phyloP scores from a whole-genome alignment of 2,113 vertebrate genomes.

The Oreochromis tanganicae region DNA sequence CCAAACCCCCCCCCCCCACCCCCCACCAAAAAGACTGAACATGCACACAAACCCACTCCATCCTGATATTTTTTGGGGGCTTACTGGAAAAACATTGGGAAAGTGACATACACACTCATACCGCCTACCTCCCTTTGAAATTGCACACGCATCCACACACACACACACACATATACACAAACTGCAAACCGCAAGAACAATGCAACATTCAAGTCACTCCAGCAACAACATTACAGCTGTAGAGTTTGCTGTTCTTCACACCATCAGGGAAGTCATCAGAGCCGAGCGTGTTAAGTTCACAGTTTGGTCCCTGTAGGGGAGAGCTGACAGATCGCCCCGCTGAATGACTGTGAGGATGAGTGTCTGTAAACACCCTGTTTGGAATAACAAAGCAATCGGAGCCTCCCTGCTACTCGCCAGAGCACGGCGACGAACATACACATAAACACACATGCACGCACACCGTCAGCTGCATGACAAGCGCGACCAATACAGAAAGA shows the following conservation, averaged over 20 bases:
- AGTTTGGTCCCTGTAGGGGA: constrained; percentile 34
- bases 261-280: constrained; percentile 50
- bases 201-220: constrained; percentile 50
- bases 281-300: constrained; percentile 54
- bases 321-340: constrained; percentile 33
- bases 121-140: neutral
- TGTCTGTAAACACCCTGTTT: constrained; percentile 47
- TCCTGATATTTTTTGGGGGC: constrained; percentile 26
- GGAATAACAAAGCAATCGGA: constrained; percentile 63
- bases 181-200: constrained; percentile 34
- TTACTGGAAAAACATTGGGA: constrained; percentile 32
- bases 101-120: constrained; percentile 11
- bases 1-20: neutral
- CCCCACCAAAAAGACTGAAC: neutral
- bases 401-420: constrained; percentile 26
- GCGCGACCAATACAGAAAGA: constrained; percentile 46
- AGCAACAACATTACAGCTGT: constrained; percentile 49
- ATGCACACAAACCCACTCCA: constrained; percentile 3
- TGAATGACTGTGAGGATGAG: constrained; percentile 36
- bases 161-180: neutral
- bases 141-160: neutral
- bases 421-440: neutral
- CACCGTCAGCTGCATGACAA: constrained; percentile 43
- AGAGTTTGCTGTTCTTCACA: constrained; percentile 33
- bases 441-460: neutral